Evolutionary conservation across 1,140 invertebrate species (phyloP), one percentile per base, ranked within the genome.

Genomic region (Macrocentrus cingulum): DNA sequence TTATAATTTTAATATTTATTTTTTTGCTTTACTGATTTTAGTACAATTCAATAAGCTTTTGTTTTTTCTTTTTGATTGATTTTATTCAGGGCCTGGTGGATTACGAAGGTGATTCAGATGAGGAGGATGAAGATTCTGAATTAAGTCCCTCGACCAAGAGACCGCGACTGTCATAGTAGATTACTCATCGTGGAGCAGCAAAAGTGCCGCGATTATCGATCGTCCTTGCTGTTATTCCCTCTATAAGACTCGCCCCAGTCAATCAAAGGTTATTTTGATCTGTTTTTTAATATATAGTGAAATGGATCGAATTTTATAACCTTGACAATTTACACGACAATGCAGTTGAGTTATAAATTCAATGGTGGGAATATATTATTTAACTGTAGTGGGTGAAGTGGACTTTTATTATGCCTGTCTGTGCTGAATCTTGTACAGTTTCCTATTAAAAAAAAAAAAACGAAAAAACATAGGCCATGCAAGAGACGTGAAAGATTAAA

Each of bases 61-160:
- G 41, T 29, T 25, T 23, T 48, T 48, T 39, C 9, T 13, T 15
- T 48, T 2, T 29, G 25, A 29, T 29, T 4, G 25, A 29, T 39
- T 62, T 65, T 67, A 76, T 73, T 29, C 69, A 95, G 92, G 92
- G 92, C 65, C 84, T 98, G 61, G 94, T 97, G 19, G 95, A 97
- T 75, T 98, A 97, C 75, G 94, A 97, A 71, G 94, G 92, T 54
- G 94, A 97, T 76, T 94, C 91, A 0, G 94, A 96, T 66, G 94
- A 96, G 66, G 95, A 97, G 63, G 94, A 95, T 50, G 91, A 94
- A 56, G 90, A 92, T 39, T 87, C 86, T 20, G 84, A 86, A 50
- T 68, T 76, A 60, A 77, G 73, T 61, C 82, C 84, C 54, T 76
- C 80, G 20, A 76, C 81, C 54, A 87, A 87, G 69, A 79, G 85